A percentile compares a stretch with the other conserved stretches of the same genome.
phyloP scores from a whole-genome alignment of 2,888 invertebrate species.

The Meta bourneti region DNA sequence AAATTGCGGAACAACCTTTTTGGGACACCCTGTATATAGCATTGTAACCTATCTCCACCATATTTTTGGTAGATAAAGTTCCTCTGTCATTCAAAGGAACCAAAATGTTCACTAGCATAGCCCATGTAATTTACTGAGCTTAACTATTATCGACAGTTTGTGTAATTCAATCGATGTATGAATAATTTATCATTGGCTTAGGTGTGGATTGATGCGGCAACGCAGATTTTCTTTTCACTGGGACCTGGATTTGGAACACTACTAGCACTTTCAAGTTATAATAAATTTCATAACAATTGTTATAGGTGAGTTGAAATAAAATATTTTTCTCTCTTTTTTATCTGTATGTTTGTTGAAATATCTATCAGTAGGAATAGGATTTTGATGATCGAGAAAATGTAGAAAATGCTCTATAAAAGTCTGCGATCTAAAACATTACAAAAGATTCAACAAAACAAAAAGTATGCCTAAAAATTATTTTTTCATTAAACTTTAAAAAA shows the following conservation, averaged over 20 bases:
- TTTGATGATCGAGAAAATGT: too few species aligned
- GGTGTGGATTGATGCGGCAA: constrained; percentile 97
- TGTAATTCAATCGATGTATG: too few species aligned
- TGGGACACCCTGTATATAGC: too few species aligned
- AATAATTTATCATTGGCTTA: constrained; percentile 79
- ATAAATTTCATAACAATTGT: constrained; percentile 94
- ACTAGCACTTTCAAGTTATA: constrained; percentile 93
- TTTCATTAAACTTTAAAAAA: neutral
- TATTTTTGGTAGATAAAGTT: too few species aligned
- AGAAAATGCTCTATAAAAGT: neutral
- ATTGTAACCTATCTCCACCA: too few species aligned
- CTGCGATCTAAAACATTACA: neutral
- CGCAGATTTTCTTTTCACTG: constrained; percentile 95
- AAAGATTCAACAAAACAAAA: neutral
- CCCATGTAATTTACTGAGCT: too few species aligned
- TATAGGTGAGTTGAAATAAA: constrained; percentile 81
- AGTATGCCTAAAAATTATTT: neutral
- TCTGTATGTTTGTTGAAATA: neutral
- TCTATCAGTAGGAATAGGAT: neutral
- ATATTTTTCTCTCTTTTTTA: neutral
- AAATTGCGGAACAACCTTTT: too few species aligned
- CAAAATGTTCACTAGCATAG: too few species aligned
- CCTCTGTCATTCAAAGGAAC: too few species aligned
- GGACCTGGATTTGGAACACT: constrained; percentile 96
- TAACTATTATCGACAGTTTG: too few species aligned